phyloP scores from a whole-genome alignment of 2,113 vertebrate genomes.

The Corydoras maculifer region DNA sequence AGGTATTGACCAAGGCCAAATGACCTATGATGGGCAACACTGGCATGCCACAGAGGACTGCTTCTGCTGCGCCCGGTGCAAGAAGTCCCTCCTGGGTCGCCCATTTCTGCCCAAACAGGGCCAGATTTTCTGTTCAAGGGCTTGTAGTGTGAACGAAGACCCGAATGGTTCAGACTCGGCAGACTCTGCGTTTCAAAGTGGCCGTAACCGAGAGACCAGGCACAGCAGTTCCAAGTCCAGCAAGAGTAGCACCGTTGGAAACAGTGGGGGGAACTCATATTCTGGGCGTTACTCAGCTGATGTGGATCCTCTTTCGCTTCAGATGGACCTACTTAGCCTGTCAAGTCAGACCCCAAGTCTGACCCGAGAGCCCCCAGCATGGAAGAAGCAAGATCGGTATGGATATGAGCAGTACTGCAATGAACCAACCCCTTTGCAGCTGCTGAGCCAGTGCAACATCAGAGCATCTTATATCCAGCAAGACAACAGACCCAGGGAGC shows the following conservation, averaged over 20 bases:
- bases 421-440: slow-evolving; percentile 83
- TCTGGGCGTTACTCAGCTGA: slow-evolving; percentile 79
- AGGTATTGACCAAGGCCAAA: slow-evolving; percentile 98
- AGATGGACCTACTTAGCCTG: slow-evolving; percentile 96
- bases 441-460: slow-evolving; percentile 90
- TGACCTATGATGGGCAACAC: slow-evolving; percentile 96
- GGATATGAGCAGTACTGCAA: slow-evolving; percentile 69
- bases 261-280: slow-evolving; percentile 63
- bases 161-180: slow-evolving; percentile 90
- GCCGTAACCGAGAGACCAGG: slow-evolving; percentile 84
- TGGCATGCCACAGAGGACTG: slow-evolving; percentile 96
- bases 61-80: slow-evolving; percentile 94
- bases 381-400: slow-evolving; percentile 81
- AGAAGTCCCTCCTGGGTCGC: slow-evolving; percentile 89
- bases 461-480: slow-evolving; percentile 77
- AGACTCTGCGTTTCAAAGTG: slow-evolving; percentile 92
- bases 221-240: slow-evolving; percentile 81
- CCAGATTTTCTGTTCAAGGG: slow-evolving; percentile 95
- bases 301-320: slow-evolving; percentile 89
- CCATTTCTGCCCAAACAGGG: slow-evolving; percentile 97
- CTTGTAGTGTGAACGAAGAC: slow-evolving; percentile 87
- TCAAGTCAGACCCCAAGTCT: slow-evolving; percentile 91
- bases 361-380: slow-evolving; percentile 81
- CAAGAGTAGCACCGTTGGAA: slow-evolving; percentile 69
- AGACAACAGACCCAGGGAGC: slow-evolving; percentile 78